Percentiles rank a stretch among this genome's conserved stretches.
These are phyloP conservation scores for Drosophila flavopinicola DNA, from an alignment of 2,888 invertebrate genomes.

Conservation along the genomic window DNA sequence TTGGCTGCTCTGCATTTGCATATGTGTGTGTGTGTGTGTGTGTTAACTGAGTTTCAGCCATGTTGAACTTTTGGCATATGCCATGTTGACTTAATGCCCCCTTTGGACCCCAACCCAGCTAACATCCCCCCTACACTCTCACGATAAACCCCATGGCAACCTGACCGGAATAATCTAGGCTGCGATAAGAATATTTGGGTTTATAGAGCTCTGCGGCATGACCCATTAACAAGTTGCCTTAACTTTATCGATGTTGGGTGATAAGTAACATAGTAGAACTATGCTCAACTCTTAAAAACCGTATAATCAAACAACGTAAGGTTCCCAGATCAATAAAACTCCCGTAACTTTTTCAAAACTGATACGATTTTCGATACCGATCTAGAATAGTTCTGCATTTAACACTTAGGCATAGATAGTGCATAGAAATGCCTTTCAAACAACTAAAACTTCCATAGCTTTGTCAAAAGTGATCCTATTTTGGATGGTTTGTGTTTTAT, in stretches of 20 bases:
- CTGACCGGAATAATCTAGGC: constrained; percentile 4
- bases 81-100: constrained; percentile 35
- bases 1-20: constrained; percentile 48
- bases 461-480: no score
- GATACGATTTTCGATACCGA: no score
- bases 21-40: neutral
- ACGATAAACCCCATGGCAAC: constrained; percentile 24
- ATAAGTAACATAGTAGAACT: constrained; percentile 1
- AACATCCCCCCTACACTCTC: no score
- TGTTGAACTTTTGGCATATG: constrained; percentile 42
- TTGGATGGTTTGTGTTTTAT: no score
- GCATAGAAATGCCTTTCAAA: no score
- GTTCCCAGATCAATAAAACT: no score
- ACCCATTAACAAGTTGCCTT: neutral
- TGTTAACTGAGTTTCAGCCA: constrained; percentile 22
- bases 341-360: no score
- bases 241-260: neutral
- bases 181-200: constrained; percentile 12
- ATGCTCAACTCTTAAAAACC: neutral
- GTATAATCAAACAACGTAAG: no score
- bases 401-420: no score
- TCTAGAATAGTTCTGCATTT: no score
- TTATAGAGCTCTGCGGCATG: neutral
- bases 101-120: neutral
- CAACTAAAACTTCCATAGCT: no score